A percentile compares a stretch with the other conserved stretches of the same genome.
Evolutionary conservation across 1,140 invertebrate species (phyloP).

Genomic region (Scylla paramamosain): DNA sequence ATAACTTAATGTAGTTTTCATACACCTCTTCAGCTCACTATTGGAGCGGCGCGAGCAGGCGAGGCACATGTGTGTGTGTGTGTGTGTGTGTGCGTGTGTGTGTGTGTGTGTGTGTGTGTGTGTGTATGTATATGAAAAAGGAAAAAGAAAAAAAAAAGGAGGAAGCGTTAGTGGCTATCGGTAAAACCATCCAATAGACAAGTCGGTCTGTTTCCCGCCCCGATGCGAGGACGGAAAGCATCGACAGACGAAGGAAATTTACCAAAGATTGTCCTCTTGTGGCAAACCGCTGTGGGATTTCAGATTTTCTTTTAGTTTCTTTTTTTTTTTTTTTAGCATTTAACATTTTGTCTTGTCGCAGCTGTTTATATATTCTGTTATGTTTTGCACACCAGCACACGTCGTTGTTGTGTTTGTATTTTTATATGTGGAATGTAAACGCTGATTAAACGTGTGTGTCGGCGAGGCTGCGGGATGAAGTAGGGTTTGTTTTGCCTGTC

Average conservation of each 20-base stretch:
- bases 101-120: neutral
- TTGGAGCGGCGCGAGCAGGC: neutral
- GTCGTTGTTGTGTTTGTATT: neutral
- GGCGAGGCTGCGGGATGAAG: neutral
- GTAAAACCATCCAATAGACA: constrained; percentile 23
- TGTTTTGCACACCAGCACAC: no score
- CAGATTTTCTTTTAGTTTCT: neutral
- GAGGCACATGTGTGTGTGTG: neutral
- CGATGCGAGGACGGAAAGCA: constrained; percentile 3
- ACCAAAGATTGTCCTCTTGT: constrained; percentile 13
- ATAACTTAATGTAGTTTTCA: constrained; percentile 4
- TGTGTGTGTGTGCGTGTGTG: constrained; percentile 12
- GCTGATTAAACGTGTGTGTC: neutral
- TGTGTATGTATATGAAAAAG: neutral
- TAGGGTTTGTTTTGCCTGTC: neutral
- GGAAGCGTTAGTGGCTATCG: neutral
- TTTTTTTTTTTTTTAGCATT: neutral
- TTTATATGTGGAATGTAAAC: constrained; percentile 5
- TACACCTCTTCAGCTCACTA: neutral
- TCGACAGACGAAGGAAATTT: constrained; percentile 24
- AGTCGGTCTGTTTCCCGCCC: constrained; percentile 5
- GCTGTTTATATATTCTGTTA: neutral
- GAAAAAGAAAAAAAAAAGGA: neutral
- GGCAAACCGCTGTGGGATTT: neutral
- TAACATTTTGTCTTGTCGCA: neutral